phyloP scores from a whole-genome alignment of 2,888 invertebrate species.

The Yponomeuta evonymella region DNA sequence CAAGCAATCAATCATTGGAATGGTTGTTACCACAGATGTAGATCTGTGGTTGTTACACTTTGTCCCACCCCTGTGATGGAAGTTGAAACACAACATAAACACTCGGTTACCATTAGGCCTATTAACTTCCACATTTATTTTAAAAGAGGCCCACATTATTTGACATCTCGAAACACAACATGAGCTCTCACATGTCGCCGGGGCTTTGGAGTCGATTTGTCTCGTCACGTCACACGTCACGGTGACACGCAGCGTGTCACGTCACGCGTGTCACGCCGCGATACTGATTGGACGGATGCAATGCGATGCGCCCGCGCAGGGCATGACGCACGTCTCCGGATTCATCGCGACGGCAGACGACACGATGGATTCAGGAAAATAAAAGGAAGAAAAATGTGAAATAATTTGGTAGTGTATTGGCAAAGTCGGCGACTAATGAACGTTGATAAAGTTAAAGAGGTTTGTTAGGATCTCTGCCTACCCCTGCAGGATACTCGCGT shows the following conservation, averaged over 20 bases:
- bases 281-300: constrained; percentile 44
- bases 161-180: constrained; percentile 1
- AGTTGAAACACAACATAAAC: not conserved
- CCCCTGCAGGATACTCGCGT: too few relatives aligned
- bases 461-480: too few relatives aligned
- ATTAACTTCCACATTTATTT: not conserved
- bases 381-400: not conserved
- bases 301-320: constrained; percentile 29
- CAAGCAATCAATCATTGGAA: too few relatives aligned
- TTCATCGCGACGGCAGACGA: not conserved
- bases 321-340: constrained; percentile 2
- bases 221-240: constrained; percentile 22
- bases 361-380: not conserved
- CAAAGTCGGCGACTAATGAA: too few relatives aligned
- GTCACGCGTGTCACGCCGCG: constrained; percentile 28
- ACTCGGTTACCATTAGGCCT: not conserved
- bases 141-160: not conserved
- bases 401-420: too few relatives aligned
- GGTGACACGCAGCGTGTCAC: constrained; percentile 9
- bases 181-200: constrained; percentile 1
- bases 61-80: too few relatives aligned
- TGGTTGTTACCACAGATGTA: too few relatives aligned
- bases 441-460: too few relatives aligned
- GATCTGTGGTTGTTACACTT: too few relatives aligned
- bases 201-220: not conserved